Evolutionary conservation across 2,797 vertebrate genomes (phyloP).

Genomic region (Micrastur ruficollis): DNA sequence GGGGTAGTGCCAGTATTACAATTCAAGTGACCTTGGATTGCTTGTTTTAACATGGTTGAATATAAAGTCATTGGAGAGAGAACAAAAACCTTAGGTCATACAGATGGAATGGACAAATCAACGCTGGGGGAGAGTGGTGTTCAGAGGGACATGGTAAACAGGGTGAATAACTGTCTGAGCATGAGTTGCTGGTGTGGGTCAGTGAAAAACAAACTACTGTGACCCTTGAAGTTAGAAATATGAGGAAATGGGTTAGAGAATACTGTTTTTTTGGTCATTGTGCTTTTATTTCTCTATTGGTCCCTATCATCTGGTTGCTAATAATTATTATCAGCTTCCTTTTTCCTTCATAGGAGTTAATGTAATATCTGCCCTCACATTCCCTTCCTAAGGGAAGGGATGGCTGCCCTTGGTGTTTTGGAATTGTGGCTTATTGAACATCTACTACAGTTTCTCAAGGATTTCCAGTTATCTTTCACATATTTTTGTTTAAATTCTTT

Average conservation of each 20-base stretch:
- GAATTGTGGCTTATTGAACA: background rate
- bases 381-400: background rate
- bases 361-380: background rate
- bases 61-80: background rate
- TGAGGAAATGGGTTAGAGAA: background rate
- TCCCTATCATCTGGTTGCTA: background rate
- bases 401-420: background rate
- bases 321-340: background rate
- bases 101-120: background rate
- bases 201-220: background rate
- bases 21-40: background rate
- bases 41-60: background rate
- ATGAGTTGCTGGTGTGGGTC: background rate
- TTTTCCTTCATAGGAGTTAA: background rate
- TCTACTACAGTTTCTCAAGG: background rate
- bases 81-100: constrained; percentile 30
- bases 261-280: background rate
- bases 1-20: background rate
- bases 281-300: background rate
- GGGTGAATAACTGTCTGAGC: constrained; percentile 40
- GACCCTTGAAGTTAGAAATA: constrained; percentile 3
- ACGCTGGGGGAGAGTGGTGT: background rate
- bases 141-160: background rate
- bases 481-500: background rate
- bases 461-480: background rate